A percentile compares a stretch with the other conserved stretches of the same genome.
Evolutionary conservation across 1,140 invertebrate genomes (phyloP).

Genomic region (Calliphora vicina): DNA sequence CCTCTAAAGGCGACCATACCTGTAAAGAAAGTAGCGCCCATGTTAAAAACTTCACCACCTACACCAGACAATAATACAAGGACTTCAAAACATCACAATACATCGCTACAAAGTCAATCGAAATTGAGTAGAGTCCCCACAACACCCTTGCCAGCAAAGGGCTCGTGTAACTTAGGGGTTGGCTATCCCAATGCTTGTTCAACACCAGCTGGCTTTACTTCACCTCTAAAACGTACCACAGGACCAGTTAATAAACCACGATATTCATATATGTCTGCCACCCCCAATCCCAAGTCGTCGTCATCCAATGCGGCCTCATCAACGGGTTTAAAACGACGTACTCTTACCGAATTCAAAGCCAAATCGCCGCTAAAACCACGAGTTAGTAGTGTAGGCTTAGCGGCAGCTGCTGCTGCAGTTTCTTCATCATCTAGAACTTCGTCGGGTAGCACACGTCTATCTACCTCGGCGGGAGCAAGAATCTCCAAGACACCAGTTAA

Average conservation of each 20-base stretch:
- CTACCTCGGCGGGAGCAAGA: neutral
- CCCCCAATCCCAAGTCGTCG: neutral
- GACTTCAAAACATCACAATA: neutral
- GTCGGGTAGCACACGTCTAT: neutral
- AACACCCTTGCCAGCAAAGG: constrained; percentile 12
- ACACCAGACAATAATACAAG: constrained; percentile 6
- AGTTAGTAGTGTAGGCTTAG: neutral
- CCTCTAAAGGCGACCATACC: constrained; percentile 40
- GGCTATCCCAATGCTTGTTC: constrained; percentile 34
- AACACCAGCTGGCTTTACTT: constrained; percentile 15
- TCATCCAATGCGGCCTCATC: neutral
- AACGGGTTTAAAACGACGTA: constrained; percentile 2
- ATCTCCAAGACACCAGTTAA: constrained; percentile 4
- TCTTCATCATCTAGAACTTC: neutral
- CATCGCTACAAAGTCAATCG: neutral
- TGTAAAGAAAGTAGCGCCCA: constrained; percentile 40
- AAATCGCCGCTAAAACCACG: constrained; percentile 29
- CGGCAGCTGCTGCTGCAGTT: neutral
- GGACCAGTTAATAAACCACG: neutral
- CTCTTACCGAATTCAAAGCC: constrained; percentile 21
- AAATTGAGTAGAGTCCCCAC: neutral
- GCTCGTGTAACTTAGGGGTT: neutral
- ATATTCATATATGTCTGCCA: constrained; percentile 26
- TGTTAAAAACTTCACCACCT: constrained; percentile 36
- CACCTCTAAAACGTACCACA: constrained; percentile 9